phyloP scores from a whole-genome alignment of 2,888 invertebrate genomes.

The Heteromyza rotundicornis region DNA sequence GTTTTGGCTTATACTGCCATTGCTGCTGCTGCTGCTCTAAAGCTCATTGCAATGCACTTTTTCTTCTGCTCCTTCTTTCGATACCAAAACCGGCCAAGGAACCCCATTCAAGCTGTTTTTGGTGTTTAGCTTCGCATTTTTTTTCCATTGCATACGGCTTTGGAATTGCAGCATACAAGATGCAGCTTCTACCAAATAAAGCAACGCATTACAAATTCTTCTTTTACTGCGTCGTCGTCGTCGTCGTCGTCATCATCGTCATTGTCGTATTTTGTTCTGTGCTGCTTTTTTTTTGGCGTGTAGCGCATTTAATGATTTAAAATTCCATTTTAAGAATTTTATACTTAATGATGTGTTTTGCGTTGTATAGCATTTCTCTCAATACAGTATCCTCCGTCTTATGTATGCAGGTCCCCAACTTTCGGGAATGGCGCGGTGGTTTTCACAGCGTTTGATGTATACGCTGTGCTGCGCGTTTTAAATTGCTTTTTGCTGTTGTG shows the following conservation, averaged over 20 bases:
- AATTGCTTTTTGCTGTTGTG: slow-evolving; percentile 43
- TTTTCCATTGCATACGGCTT: neutral
- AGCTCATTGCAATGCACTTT: slow-evolving; percentile 52
- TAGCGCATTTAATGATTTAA: slow-evolving; percentile 58
- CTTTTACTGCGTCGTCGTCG: slow-evolving; percentile 22
- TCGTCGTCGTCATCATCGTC: slow-evolving; percentile 13
- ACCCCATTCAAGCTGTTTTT: slow-evolving; percentile 48
- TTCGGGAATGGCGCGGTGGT: slow-evolving; percentile 24
- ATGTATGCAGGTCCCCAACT: slow-evolving; percentile 27
- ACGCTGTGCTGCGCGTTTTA: slow-evolving; percentile 43
- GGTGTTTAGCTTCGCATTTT: slow-evolving; percentile 33
- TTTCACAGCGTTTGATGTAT: slow-evolving; percentile 48
- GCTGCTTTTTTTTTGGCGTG: slow-evolving; percentile 4
- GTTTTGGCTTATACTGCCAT: slow-evolving; percentile 36
- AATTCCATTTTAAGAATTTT: slow-evolving; percentile 65
- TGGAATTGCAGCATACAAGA: neutral
- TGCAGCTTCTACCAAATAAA: slow-evolving; percentile 41
- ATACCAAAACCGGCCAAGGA: neutral
- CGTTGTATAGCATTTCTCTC: slow-evolving; percentile 49
- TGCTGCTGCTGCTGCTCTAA: slow-evolving; percentile 25
- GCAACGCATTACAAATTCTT: slow-evolving; percentile 54
- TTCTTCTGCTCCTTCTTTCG: slow-evolving; percentile 43
- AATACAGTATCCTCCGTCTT: slow-evolving; percentile 31
- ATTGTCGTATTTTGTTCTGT: neutral
- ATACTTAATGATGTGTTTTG: slow-evolving; percentile 64